A percentile compares a stretch with the other conserved stretches of the same genome.
These are phyloP conservation scores for Phymatocera aterrima DNA, from an alignment of 2,888 invertebrate species.

Conservation along the genomic window DNA sequence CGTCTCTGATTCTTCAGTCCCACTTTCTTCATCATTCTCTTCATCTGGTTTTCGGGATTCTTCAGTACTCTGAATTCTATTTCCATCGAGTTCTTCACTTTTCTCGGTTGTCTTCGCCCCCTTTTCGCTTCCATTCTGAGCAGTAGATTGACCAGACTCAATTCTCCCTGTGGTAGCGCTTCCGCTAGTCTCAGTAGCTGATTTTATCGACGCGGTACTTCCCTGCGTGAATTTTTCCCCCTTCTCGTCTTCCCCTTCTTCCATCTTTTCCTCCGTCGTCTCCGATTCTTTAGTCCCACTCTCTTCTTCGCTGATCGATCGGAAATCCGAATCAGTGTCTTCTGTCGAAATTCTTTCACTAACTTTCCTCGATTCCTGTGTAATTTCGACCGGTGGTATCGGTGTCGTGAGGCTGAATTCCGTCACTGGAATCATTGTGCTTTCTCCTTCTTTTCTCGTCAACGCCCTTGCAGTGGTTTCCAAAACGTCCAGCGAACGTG, in stretches of 20 bases:
- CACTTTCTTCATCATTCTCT: not conserved
- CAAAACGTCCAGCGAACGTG: not conserved
- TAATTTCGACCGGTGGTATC: slow-evolving; percentile 4
- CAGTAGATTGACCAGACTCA: not conserved
- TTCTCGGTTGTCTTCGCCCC: no score
- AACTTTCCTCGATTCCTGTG: not conserved
- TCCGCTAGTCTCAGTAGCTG: not conserved
- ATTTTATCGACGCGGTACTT: not conserved
- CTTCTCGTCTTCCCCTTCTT: not conserved
- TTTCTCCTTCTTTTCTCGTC: not conserved
- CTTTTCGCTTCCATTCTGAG: not conserved
- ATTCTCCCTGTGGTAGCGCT: not conserved
- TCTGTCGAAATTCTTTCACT: not conserved
- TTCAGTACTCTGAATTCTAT: no score
- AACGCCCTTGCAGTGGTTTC: not conserved
- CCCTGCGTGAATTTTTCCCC: not conserved
- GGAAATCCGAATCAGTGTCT: not conserved
- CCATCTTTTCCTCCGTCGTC: no score
- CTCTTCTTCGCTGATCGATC: not conserved
- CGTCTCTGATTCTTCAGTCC: not conserved
- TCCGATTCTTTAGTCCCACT: not conserved
- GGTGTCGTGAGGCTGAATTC: slow-evolving; percentile 12
- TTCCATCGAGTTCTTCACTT: no score
- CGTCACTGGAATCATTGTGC: slow-evolving; percentile 31
- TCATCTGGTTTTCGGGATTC: no score